Evolutionary conservation across 2,888 invertebrate genomes (phyloP).

Genomic region (Phanerotoma sp.): DNA sequence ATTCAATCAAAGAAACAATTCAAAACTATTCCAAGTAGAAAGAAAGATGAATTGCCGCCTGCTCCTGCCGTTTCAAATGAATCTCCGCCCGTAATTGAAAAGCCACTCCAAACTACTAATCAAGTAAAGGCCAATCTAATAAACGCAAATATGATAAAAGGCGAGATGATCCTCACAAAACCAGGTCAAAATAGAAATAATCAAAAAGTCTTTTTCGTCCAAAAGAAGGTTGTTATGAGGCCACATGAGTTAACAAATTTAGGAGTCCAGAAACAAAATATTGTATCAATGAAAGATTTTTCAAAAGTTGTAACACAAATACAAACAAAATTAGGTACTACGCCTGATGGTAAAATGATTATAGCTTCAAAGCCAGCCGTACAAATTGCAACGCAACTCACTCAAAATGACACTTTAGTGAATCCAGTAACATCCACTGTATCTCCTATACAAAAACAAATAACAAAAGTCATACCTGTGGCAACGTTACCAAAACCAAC

Average conservation of each 20-base stretch:
- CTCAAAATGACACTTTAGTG: not conserved
- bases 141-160: constrained; percentile 56
- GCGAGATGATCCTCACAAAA: constrained; percentile 54
- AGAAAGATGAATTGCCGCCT: constrained; percentile 44
- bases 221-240: constrained; percentile 49
- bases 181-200: constrained; percentile 49
- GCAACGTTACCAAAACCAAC: too few species aligned
- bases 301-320: constrained; percentile 32
- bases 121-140: constrained; percentile 61
- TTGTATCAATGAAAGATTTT: constrained; percentile 43
- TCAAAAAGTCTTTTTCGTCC: constrained; percentile 49
- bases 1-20: constrained; percentile 41
- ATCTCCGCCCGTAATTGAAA: constrained; percentile 32
- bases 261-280: constrained; percentile 40
- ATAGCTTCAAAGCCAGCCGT: constrained; percentile 25
- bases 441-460: constrained; percentile 8
- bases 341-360: constrained; percentile 45
- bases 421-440: constrained; percentile 2
- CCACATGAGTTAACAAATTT: constrained; percentile 44
- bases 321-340: constrained; percentile 35
- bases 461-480: constrained; percentile 21
- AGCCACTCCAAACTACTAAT: constrained; percentile 51
- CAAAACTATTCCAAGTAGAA: constrained; percentile 40
- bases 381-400: constrained; percentile 17
- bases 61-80: not conserved